Evolutionary conservation across 2,113 vertebrate species (phyloP).

Genomic region (Albula glossodonta): DNA sequence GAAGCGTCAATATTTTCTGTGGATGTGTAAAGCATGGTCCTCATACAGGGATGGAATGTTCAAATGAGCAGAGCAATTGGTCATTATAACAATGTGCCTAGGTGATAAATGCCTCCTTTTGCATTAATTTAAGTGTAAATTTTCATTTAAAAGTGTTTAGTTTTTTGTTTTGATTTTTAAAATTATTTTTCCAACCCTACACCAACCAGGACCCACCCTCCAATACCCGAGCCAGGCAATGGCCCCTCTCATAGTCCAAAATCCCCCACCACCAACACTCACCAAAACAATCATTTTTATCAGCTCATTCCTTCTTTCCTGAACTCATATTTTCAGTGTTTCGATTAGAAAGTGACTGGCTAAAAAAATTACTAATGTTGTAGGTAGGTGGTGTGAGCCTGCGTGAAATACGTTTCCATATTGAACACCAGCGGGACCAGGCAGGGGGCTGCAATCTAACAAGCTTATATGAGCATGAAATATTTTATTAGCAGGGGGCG

Average conservation of each 20-base stretch:
- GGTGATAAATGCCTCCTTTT: background rate
- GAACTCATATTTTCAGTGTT: background rate
- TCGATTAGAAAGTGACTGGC: background rate
- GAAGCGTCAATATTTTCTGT: background rate
- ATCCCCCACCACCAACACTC: too few species aligned
- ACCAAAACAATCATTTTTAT: too few species aligned
- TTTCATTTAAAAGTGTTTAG: background rate
- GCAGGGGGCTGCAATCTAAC: background rate
- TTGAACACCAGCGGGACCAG: constrained; percentile 32
- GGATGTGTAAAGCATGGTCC: background rate
- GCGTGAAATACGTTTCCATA: background rate
- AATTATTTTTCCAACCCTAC: too few species aligned
- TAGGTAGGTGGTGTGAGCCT: background rate
- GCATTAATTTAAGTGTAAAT: background rate
- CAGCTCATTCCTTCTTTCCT: too few species aligned
- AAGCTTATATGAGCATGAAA: constrained; percentile 60
- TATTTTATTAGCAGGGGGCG: constrained; percentile 65
- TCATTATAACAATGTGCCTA: background rate
- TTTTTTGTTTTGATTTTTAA: too few species aligned
- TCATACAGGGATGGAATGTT: background rate
- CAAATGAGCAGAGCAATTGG: background rate
- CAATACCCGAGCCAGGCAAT: too few species aligned
- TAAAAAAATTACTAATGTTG: background rate
- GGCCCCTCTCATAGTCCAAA: too few species aligned
- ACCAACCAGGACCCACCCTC: too few species aligned